Conservation (phyloP, 2,113 vertebrate species). For the Delphinapterus leucas region DNA sequence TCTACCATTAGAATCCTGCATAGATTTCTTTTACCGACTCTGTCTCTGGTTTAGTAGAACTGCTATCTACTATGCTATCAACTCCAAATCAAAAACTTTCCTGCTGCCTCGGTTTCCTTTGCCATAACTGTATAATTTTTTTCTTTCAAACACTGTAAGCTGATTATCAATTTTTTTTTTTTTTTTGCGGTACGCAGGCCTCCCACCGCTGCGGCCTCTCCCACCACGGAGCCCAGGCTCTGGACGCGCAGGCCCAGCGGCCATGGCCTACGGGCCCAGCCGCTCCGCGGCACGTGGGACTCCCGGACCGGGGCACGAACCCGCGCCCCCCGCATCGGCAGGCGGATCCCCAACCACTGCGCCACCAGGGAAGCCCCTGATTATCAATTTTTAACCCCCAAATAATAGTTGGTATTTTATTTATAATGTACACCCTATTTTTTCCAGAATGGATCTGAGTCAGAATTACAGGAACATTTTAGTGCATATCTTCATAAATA, state of each 20-base stretch:
- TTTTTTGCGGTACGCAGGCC: too few relatives aligned
- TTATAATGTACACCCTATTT: not conserved
- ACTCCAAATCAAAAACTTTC: not conserved
- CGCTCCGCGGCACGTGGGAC: too few relatives aligned
- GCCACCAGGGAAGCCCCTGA: too few relatives aligned
- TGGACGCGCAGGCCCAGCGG: too few relatives aligned
- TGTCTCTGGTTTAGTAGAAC: not conserved
- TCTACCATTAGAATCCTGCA: not conserved
- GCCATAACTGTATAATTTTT: not conserved
- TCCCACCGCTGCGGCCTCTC: too few relatives aligned
- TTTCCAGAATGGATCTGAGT: not conserved
- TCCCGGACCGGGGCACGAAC: too few relatives aligned
- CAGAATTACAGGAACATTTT: not conserved
- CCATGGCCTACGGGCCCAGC: too few relatives aligned
- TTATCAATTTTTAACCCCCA: not conserved
- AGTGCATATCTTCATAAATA: not conserved
- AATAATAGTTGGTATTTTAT: not conserved
- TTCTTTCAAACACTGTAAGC: not conserved
- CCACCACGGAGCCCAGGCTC: too few relatives aligned
- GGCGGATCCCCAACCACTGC: too few relatives aligned
- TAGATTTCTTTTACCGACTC: not conserved
- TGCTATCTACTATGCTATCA: not conserved
- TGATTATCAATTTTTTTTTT: not conserved
- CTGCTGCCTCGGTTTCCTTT: not conserved
- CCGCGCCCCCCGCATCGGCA: too few relatives aligned